Conservation (phyloP, 2,797 vertebrate species). For the Anas flavirostris region DNA sequence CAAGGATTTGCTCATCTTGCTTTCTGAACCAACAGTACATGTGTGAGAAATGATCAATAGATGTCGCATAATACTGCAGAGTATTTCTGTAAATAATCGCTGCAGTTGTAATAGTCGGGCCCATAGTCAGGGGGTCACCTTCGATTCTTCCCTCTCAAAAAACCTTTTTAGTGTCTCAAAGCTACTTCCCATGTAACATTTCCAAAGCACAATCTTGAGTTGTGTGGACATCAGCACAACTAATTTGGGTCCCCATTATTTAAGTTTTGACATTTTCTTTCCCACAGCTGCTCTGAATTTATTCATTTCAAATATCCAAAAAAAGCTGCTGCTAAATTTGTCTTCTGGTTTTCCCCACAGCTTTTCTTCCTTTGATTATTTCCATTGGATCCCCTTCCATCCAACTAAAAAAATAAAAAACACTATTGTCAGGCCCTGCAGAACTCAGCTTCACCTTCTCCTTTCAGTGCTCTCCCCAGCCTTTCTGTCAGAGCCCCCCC, state of each 20-base stretch:
- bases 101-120: background rate
- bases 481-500: background rate
- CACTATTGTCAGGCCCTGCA: background rate
- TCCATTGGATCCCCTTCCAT: background rate
- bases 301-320: background rate
- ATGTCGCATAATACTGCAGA: background rate
- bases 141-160: background rate
- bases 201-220: background rate
- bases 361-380: background rate
- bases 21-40: slow-evolving; percentile 7
- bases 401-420: background rate
- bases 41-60: slow-evolving; percentile 13
- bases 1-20: slow-evolving; percentile 38
- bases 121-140: background rate
- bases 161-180: background rate
- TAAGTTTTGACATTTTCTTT: background rate
- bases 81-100: slow-evolving; percentile 33
- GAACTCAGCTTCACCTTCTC: background rate
- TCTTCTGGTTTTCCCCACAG: background rate
- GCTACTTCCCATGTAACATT: background rate
- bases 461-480: background rate
- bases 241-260: background rate
- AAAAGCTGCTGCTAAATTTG: background rate
- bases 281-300: background rate
- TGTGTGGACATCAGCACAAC: background rate